A percentile compares a stretch with the other conserved stretches of the same genome.
These are phyloP conservation scores for Parnassius glacialis DNA, from an alignment of 2,888 invertebrate species.

Conservation along the genomic window DNA sequence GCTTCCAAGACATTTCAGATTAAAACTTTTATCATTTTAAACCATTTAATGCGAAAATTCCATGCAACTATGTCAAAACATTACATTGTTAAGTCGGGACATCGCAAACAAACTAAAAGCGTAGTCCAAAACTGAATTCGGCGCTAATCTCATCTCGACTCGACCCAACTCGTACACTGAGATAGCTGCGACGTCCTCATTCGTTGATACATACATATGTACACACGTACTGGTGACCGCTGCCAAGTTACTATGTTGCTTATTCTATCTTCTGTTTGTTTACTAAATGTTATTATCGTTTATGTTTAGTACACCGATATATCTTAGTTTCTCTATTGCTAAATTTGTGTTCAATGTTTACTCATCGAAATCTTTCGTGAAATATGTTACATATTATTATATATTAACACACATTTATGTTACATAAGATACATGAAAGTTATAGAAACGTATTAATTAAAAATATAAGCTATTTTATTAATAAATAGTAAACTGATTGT, in stretches of 20 bases:
- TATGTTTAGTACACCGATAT: background rate
- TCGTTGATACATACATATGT: slow-evolving; percentile 10
- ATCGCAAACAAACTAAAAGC: slow-evolving; percentile 30
- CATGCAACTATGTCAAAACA: slow-evolving; percentile 32
- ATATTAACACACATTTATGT: too few relatives aligned
- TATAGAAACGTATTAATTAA: too few relatives aligned
- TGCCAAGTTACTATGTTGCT: slow-evolving; percentile 17
- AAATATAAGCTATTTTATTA: too few relatives aligned
- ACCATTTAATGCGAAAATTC: slow-evolving; percentile 19
- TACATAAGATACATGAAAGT: too few relatives aligned
- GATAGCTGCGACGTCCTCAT: background rate
- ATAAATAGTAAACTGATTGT: too few relatives aligned
- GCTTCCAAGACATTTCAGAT: slow-evolving; percentile 14
- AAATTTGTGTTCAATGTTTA: too few relatives aligned
- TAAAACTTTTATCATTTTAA: slow-evolving; percentile 15
- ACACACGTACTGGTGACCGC: slow-evolving; percentile 14
- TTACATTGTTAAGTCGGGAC: slow-evolving; percentile 31
- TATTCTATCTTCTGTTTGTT: slow-evolving; percentile 18
- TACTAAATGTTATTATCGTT: slow-evolving; percentile 19
- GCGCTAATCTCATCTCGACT: slow-evolving; percentile 30
- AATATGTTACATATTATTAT: too few relatives aligned
- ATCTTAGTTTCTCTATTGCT: too few relatives aligned
- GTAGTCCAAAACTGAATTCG: slow-evolving; percentile 29
- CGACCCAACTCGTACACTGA: slow-evolving; percentile 8
- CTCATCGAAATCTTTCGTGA: too few relatives aligned